Evolutionary conservation across 2,888 invertebrate genomes (phyloP), one percentile per base, ranked within the genome.

Genomic region (Eumacrocentrus americanus): DNA sequence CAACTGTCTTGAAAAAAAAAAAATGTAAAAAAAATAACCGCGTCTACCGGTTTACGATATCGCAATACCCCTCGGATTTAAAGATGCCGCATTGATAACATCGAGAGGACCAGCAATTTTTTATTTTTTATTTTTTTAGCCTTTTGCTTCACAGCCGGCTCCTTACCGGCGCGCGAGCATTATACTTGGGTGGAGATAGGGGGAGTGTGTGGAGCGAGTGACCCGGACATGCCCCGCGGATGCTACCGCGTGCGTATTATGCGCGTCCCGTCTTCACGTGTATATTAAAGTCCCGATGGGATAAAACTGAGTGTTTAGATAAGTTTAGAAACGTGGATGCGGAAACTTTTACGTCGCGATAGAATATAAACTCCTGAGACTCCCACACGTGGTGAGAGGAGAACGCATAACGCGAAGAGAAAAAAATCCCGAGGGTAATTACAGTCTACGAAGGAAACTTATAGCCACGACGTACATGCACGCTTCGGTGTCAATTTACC

Each of bases 221-320:
- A 72, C 67, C 70, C 72, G 71, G 72, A 70, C 68, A 67, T 66
- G 68, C 63, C 62, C 65, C 65, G 58, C 40, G 61, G 62, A 62
- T 37, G 68, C 67, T 69, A 66, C 66, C 64, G 66, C 66, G 62
- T 64, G 59, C 18, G n/a, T 44, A 7, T 18, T 44, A 5, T 44
- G 44, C 44, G 44, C 22, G 44, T 44, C 20, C 22, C 44, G 18
- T 46, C 29, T 14, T 55, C 46, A 46, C 44, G 44, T 46, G 20
- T 46, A 34, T 55, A 55, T 55, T 44, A 55, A 37, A 55, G 12
- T 40, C 2, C 16, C 11, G 18, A 6, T 18, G 37, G 23, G 16
- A 47, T 56, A 56, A 56, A 56, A 48, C 40, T 16, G 29, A 44
- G 46, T 56, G 48, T 50, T 58, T 25, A 42, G 47, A 37, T 22